A percentile compares a stretch with the other conserved stretches of the same genome.
These are phyloP conservation scores for Eulemur coronatus DNA, from an alignment of 2,797 vertebrate species.

Conservation along the genomic window DNA sequence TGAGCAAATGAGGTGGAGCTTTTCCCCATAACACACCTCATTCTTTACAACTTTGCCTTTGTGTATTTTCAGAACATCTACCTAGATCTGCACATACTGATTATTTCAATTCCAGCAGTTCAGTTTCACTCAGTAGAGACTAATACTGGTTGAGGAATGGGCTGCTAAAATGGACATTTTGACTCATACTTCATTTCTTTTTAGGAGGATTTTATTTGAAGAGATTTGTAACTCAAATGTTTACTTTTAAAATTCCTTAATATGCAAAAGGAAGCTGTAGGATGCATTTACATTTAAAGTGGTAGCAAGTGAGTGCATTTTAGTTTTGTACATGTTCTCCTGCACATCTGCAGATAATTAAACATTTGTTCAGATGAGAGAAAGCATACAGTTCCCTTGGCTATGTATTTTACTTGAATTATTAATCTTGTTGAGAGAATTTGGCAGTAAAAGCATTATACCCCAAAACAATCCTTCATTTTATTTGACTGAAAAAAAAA, in stretches of 20 bases:
- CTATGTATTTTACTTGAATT: constrained; percentile 46
- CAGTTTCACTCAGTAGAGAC: neutral
- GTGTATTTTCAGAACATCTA: neutral
- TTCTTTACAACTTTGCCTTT: neutral
- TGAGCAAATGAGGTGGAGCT: neutral
- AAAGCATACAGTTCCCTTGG: constrained; percentile 46
- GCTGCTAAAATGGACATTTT: neutral
- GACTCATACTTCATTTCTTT: neutral
- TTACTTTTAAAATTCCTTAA: neutral
- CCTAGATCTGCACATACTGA: neutral
- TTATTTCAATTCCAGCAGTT: neutral
- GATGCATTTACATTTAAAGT: neutral
- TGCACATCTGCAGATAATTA: constrained; percentile 67
- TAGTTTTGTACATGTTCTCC: neutral
- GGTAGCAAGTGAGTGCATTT: neutral
- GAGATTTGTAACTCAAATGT: neutral
- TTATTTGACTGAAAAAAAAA: constrained; percentile 28
- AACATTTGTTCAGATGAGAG: constrained; percentile 44
- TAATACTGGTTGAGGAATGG: neutral
- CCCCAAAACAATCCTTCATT: constrained; percentile 52
- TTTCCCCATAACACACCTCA: neutral
- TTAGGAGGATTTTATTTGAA: constrained; percentile 17
- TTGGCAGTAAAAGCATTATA: constrained; percentile 43
- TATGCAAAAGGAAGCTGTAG: neutral
- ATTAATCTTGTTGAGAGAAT: constrained; percentile 54